Percentiles rank a stretch among this genome's conserved stretches.
phyloP scores from a whole-genome alignment of 2,113 vertebrate species.

The Ceuthmochares aereus region DNA sequence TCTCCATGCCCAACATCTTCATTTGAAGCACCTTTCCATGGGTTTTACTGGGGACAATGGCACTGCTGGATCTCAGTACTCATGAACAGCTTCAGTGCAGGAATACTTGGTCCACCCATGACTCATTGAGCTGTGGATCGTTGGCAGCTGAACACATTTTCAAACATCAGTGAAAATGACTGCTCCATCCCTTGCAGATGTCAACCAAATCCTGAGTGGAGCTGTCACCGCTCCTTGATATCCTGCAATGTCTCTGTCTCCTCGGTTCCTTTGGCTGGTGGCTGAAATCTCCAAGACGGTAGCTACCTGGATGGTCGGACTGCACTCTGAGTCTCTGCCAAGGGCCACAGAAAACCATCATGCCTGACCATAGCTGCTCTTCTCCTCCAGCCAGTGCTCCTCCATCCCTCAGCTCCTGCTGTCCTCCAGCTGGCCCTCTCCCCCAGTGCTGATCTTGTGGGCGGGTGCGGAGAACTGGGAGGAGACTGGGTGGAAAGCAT shows the following conservation, averaged over 20 bases:
- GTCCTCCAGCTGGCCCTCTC: not conserved
- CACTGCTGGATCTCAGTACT: not conserved
- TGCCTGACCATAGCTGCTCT: not conserved
- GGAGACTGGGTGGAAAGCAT: not conserved
- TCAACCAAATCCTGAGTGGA: not conserved
- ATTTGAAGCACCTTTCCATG: not conserved
- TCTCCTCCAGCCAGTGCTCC: rapidly evolving
- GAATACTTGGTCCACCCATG: not conserved
- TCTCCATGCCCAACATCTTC: not conserved
- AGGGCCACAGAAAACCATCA: not conserved
- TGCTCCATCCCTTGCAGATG: not conserved
- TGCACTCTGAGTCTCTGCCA: not conserved
- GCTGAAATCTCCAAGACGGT: not conserved
- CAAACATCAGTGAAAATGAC: not conserved
- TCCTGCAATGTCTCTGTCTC: not conserved
- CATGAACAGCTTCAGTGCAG: not conserved
- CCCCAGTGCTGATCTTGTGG: not conserved
- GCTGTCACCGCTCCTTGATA: rapidly evolving
- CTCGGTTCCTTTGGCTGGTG: too few relatives aligned
- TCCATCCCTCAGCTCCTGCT: rapidly evolving
- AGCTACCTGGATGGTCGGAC: not conserved
- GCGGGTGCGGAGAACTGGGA: not conserved
- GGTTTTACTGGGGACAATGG: not conserved
- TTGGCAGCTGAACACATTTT: not conserved
- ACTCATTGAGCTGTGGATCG: not conserved